Evolutionary conservation across 2,797 vertebrate genomes (phyloP).

Genomic region (Sphaeramia orbicularis): DNA sequence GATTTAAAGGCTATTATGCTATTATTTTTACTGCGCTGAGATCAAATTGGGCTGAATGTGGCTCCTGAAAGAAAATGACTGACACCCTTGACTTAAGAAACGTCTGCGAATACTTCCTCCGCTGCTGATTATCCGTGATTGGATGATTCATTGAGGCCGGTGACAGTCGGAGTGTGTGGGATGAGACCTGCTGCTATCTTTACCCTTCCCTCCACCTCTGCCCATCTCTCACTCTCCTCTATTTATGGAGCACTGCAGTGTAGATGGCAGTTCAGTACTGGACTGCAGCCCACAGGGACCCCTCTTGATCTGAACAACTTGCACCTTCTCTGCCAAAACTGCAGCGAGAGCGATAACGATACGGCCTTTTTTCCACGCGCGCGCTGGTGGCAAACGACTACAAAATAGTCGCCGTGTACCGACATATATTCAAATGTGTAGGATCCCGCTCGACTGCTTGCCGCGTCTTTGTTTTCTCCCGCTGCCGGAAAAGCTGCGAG

Average conservation of each 20-base stretch:
- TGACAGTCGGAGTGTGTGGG: conserved; percentile 75
- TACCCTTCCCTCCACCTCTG: conserved; percentile 65
- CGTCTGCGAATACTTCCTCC: no score
- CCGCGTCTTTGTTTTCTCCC: conserved; percentile 56
- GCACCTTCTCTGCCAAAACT: conserved; percentile 70
- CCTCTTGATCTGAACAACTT: conserved; percentile 71
- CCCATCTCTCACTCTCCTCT: conserved; percentile 63
- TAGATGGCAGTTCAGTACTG: conserved; percentile 66
- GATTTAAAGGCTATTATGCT: no score
- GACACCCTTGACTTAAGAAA: no score
- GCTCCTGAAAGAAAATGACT: no score
- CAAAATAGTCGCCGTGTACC: conserved; percentile 48
- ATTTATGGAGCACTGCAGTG: conserved; percentile 81
- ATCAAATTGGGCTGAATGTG: no score
- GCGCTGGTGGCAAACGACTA: conserved; percentile 63
- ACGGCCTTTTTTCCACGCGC: conserved; percentile 32
- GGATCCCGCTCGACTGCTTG: conserved; percentile 17
- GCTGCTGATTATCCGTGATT: conserved; percentile 44
- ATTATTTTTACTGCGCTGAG: no score
- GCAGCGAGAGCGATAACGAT: conserved; percentile 24
- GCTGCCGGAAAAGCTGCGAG: conserved; percentile 54
- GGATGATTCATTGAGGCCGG: conserved; percentile 76
- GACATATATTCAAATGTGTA: conserved; percentile 36
- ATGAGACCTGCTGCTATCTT: conserved; percentile 78
- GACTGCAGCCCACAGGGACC: conserved; percentile 73